phyloP scores from a whole-genome alignment of 2,113 vertebrate species.

The Emydura subglobosa region DNA sequence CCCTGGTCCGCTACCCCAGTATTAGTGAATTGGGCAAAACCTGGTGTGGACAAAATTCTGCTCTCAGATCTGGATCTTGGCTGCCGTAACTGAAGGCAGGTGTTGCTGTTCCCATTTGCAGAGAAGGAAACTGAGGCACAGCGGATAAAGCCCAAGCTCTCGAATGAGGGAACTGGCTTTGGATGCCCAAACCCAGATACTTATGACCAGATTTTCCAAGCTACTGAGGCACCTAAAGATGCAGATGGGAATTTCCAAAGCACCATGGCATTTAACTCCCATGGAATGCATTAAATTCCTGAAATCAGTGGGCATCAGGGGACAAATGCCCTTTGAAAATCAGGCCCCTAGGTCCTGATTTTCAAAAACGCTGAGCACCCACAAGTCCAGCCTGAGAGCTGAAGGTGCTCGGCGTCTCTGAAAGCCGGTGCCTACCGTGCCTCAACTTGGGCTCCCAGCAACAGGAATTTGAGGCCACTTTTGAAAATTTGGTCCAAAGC shows the following conservation, averaged over 20 bases:
- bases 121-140: background rate
- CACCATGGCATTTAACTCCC: background rate
- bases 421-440: background rate
- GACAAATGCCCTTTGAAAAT: rapidly evolving
- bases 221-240: rapidly evolving
- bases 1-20: background rate
- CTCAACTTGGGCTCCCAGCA: background rate
- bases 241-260: background rate
- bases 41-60: background rate
- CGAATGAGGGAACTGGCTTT: background rate
- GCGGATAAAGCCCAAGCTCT: background rate
- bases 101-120: background rate
- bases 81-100: background rate
- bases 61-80: background rate
- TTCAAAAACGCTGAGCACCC: background rate
- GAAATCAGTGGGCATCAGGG: background rate
- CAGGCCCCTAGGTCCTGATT: background rate
- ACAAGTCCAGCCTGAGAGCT: background rate
- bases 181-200: background rate
- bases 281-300: background rate
- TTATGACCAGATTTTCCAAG: rapidly evolving
- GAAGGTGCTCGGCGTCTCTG: background rate
- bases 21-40: background rate
- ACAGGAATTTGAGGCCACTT: background rate
- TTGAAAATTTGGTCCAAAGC: background rate